Evolutionary conservation across 1,140 invertebrate genomes (phyloP), one percentile per base, ranked within the genome.

Genomic region (Dreissena rostriformis): DNA sequence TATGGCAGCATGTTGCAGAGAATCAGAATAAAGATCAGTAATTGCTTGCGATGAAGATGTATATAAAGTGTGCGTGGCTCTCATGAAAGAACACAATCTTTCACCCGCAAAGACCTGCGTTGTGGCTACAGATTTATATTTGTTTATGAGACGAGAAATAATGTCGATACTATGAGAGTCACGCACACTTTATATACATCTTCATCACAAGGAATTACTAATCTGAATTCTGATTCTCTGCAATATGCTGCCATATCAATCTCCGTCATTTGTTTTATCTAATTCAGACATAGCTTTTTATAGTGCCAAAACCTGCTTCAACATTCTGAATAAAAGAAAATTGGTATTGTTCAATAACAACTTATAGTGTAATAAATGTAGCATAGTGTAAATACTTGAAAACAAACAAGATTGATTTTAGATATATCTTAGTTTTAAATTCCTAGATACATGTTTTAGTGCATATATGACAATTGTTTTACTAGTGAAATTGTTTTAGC

Each of bases 111-210:
- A 28, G 24, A 39, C 24, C 11, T 28, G 24, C 51, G 12, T 10
- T 10, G 67, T 29, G 26, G 67, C 28, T 14, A 70, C 67, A 11
- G 12, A 26, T 29, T 29, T 29, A 12, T 70, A 70, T 29, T 49
- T 70, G 24, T 70, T 29, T 29, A 17, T 70, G 15, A 12, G 67
- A 70, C 17, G 17, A 29, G 26, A 70, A 39, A 70, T 70, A 29
- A 28, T 70, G 26, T 29, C 67, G 28, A 17, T 17, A 10, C 26
- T 70, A 49, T 70, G 29, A 70, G 11, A 29, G 39, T 8, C 39
- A 39, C 39, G 39, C 39, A 73, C 14, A 73, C 22, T 51, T 73
- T 52, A 53, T 53, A 73, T n/a, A 73, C 39, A 73, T 73, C 52
- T 19, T 8, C 49, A 19, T 73, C 14, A 19, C 71, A 55, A 19